Conservation (phyloP, 2,888 invertebrate genomes). For the Octonoba sinensis region DNA sequence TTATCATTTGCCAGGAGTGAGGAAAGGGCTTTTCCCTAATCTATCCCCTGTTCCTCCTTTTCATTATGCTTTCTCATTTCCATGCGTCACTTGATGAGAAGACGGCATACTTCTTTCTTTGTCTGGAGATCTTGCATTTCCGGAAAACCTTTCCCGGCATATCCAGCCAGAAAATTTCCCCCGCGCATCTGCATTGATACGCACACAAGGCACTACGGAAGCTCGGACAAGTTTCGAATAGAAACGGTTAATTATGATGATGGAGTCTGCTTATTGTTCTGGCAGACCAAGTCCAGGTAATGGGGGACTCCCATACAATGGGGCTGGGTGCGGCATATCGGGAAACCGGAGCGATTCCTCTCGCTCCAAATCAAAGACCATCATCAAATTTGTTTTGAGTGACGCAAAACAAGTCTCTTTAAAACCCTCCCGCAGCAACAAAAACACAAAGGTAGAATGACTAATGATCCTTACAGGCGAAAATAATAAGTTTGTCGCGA, state of each 20-base stretch:
- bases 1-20: slow-evolving; percentile 62
- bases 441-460: slow-evolving; percentile 61
- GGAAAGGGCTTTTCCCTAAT: slow-evolving; percentile 63
- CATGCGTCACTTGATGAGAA: slow-evolving; percentile 63
- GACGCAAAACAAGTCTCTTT: slow-evolving; percentile 58
- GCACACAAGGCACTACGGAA: slow-evolving; percentile 45
- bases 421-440: slow-evolving; percentile 25
- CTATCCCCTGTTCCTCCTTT: slow-evolving; percentile 62
- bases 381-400: slow-evolving; percentile 42
- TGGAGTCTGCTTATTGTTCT: slow-evolving; percentile 58
- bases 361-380: slow-evolving; percentile 41
- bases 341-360: slow-evolving; percentile 22
- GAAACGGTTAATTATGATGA: slow-evolving; percentile 64
- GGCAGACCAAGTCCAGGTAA: slow-evolving; percentile 47
- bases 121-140: slow-evolving; percentile 63
- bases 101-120: slow-evolving; percentile 60
- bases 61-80: slow-evolving; percentile 63
- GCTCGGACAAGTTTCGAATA: slow-evolving; percentile 62
- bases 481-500: slow-evolving; percentile 64
- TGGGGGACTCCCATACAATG: slow-evolving; percentile 30
- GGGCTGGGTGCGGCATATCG: slow-evolving; percentile 33
- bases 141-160: slow-evolving; percentile 52
- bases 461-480: slow-evolving; percentile 53
- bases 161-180: slow-evolving; percentile 58
- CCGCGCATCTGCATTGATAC: slow-evolving; percentile 39